Conservation (phyloP, 2,113 vertebrate genomes). For the Craseonycteris thonglongyai region DNA sequence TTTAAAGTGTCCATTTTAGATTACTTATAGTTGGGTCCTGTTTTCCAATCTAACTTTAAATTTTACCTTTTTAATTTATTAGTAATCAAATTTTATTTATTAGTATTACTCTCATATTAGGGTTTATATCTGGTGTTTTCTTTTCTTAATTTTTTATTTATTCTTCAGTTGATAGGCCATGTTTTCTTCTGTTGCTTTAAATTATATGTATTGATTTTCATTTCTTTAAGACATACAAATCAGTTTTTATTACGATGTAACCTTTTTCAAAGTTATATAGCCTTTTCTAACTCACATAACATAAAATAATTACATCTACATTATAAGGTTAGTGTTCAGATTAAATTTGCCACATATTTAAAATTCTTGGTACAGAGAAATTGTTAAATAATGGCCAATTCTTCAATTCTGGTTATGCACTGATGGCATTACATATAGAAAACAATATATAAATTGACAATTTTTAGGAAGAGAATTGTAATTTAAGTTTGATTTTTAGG, state of each 20-base stretch:
- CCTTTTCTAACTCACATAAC: not conserved
- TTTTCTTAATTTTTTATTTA: not conserved
- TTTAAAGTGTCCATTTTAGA: not conserved
- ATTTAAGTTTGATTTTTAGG: not conserved
- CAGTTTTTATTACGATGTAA: not conserved
- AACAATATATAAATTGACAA: not conserved
- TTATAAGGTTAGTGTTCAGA: not conserved
- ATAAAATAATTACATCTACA: not conserved
- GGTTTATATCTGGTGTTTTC: not conserved
- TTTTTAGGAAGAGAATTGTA: not conserved
- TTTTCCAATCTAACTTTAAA: not conserved
- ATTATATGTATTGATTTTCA: not conserved
- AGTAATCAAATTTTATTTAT: not conserved
- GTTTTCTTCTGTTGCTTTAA: not conserved
- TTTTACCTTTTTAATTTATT: not conserved
- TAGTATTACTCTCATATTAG: not conserved
- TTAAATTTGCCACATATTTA: not conserved
- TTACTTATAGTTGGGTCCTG: not conserved
- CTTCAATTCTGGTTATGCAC: not conserved
- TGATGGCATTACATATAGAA: not conserved
- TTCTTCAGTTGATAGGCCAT: not conserved
- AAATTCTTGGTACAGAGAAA: not conserved
- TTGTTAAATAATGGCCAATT: not conserved
- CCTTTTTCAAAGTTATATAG: not conserved
- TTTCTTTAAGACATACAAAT: not conserved